Base-by-base conservation (phyloP, 1,140 invertebrate genomes). In the Mylabris phalerata region DNA sequence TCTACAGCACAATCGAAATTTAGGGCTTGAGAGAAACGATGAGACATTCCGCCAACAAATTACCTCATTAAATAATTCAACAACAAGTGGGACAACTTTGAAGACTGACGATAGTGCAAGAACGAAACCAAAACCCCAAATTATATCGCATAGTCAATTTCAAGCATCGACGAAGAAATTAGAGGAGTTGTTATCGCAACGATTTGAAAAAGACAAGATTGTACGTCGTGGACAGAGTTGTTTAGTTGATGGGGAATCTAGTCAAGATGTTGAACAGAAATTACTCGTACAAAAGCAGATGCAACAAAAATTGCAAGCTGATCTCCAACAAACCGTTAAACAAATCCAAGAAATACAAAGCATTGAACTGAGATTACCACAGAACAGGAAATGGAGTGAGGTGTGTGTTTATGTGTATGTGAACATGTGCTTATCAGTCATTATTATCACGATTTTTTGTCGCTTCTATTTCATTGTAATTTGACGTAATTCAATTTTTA, bases 271-370 rank as follows among this genome's bases (percentile, higher is more conserved):
- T 10, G 69, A 73, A 26, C 64, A 73, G 52, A 73, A 72, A 56
- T 64, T 74, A 67, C 57, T 67, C 19, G 60, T 71, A 9, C 72
- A 75, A 45, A 72, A 72, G 48, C 74, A 75, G 58, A 66, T 74
- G 26, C 72, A 75, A 42, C 71, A 74, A 52, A 75, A 73, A 59
- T 48, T 75, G n/a, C 72, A 75, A 45, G 71, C 71, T 1, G 74
- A 75, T 66, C 56, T 75, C 44, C 69, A 75, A 58, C 69, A 73
- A 55, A 74, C 72, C 1, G 73, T 74, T 7, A 73, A 74, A 57
- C 71, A 74, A 46, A 75, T 75, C 50, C 73, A 75, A 59, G 74
- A 75, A 55, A 71, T 71, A 55, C 71, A 73, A 63, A 73, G 69
- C 50, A 73, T 70, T 43, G 74, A 75, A 63, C 54, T 71, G 43